phyloP scores from a whole-genome alignment of 2,797 vertebrate species.

The Rachycentron canadum region DNA sequence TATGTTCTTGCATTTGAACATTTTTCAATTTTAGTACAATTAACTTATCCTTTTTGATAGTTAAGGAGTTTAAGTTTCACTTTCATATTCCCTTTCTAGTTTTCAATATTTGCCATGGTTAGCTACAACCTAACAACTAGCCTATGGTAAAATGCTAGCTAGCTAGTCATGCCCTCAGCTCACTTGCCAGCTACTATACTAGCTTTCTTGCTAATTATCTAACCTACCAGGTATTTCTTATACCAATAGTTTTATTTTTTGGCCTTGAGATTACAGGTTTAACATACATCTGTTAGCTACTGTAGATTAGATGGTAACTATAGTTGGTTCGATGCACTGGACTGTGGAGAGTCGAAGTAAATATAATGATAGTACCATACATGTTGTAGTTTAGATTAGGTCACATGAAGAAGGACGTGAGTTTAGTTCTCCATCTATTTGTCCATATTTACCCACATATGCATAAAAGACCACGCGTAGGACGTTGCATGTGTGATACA shows the following conservation, averaged over 20 bases:
- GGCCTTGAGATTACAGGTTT: not conserved
- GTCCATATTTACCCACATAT: not conserved
- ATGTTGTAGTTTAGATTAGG: not conserved
- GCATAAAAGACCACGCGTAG: not conserved
- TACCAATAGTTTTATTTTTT: not conserved
- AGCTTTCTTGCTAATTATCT: no score
- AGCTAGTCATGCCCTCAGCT: no score
- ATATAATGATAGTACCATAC: not conserved
- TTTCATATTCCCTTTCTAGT: no score
- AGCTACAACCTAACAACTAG: no score
- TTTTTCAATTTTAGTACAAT: not conserved
- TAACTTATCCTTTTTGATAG: not conserved
- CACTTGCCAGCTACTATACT: no score
- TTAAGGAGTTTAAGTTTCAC: no score
- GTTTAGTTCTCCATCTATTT: constrained; percentile 4
- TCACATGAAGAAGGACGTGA: not conserved
- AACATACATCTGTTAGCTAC: not conserved
- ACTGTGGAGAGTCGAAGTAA: not conserved
- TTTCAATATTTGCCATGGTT: no score
- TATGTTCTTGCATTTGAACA: not conserved
- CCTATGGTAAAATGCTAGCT: no score
- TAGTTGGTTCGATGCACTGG: not conserved
- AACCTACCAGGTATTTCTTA: no score
- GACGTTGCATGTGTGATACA: not conserved
- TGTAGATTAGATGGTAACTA: not conserved